Evolutionary conservation across 2,113 vertebrate species (phyloP), one percentile per base, ranked within the genome.

Genomic region (Aegotheles bennettii): DNA sequence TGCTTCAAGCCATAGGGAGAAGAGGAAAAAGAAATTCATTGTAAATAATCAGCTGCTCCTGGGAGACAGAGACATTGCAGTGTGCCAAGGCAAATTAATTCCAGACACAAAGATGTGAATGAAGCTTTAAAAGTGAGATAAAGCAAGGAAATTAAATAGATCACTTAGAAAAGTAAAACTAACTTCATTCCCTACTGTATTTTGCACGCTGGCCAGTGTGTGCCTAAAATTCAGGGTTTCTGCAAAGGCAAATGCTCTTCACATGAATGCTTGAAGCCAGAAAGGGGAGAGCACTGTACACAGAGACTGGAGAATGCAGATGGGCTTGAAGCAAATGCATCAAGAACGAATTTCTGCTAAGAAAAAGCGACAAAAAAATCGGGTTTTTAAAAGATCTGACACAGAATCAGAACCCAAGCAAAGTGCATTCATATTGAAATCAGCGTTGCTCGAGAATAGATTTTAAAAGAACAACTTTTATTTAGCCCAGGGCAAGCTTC

Each of bases 41-140:
- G 93, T 95, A 95, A 94, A 95, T 95, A 84, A 95, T 95, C 93
- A 95, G 91, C 93, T 88, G 85, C 93, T 93, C 95, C 87, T 71
- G 93, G 90, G 89, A 95, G 91, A 93, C 94, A 91, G 87, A 92
- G 71, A 89, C 83, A 75, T 9, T 35, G 85, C 63, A 31, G 56
- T 24, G 90, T 95, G 94, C 94, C 95, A 97, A 95, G 83, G 40
- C 93, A 95, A 96, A 96, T 93, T 83, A 94, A 92, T 81, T 77
- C 95, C 93, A 95, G 93, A 69, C 93, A 94, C 85, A 95, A 89
- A 95, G 93, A 93, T 94, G 71, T 81, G 91, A 92, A 69, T 65
- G 31, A 80, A 86, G 93, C 83, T 71, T 84, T 50, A 83, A 88
- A 85, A 86, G 14, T 3, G 65, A 78, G 68, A 91, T 68, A 84